Conservation (phyloP, 2,113 vertebrate genomes). For the Equus quagga region DNA sequence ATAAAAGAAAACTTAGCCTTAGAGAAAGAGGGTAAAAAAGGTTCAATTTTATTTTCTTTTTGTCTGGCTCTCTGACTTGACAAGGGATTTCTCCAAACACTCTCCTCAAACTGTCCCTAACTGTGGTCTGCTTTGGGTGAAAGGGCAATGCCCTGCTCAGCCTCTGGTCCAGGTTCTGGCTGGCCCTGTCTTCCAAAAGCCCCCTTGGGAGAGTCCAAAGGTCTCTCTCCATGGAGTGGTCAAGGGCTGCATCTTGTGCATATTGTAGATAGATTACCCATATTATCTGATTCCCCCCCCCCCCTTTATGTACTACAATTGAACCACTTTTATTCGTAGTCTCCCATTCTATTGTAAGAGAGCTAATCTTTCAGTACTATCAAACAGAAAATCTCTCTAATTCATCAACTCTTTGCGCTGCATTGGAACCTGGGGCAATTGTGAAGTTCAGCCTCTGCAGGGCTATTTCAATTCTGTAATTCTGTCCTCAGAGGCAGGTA, state of each 20-base stretch:
- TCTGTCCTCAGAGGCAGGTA: not conserved
- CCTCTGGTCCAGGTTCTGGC: not conserved
- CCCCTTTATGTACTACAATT: not conserved
- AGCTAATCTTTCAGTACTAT: not conserved
- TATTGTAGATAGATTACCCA: not conserved
- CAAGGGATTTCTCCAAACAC: not conserved
- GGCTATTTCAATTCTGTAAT: not conserved
- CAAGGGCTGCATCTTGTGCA: not conserved
- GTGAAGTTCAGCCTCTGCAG: not conserved
- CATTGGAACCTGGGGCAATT: not conserved
- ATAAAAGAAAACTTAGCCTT: conserved; percentile 64
- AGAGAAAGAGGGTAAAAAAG: conserved; percentile 9
- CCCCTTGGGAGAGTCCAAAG: not conserved
- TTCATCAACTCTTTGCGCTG: not conserved
- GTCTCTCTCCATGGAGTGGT: not conserved
- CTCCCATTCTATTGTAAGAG: not conserved
- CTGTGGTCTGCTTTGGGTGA: not conserved
- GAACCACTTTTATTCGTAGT: not conserved
- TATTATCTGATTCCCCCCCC: not conserved
- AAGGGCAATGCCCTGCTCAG: not conserved
- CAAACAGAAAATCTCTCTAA: not conserved
- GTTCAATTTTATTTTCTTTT: conserved; percentile 12
- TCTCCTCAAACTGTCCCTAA: not conserved
- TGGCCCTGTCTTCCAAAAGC: not conserved
- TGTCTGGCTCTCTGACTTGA: not conserved